Conservation (phyloP, 1,140 invertebrate species). For the Ephestia elutella region DNA sequence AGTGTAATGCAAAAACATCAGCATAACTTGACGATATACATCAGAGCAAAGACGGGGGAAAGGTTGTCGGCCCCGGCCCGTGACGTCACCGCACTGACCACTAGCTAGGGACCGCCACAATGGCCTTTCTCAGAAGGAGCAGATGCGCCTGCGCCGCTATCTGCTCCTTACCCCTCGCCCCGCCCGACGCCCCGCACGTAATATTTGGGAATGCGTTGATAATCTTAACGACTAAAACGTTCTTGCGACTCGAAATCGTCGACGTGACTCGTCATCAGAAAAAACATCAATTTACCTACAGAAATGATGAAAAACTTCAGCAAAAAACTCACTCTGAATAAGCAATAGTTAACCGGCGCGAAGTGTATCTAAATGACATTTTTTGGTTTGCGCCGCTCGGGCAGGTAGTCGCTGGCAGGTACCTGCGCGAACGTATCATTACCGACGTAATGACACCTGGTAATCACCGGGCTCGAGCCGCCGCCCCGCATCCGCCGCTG, state of each 20-base stretch:
- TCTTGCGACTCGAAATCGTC: constrained; percentile 17
- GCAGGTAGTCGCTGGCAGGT: constrained; percentile 53
- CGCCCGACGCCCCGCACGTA: constrained; percentile 24
- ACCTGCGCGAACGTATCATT: constrained; percentile 66
- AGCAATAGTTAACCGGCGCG: constrained; percentile 41
- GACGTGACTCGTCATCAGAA: constrained; percentile 26
- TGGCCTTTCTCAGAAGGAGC: constrained; percentile 68
- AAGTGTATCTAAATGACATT: constrained; percentile 53
- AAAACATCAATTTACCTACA: constrained; percentile 32
- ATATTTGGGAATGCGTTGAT: constrained; percentile 19
- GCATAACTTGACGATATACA: constrained; percentile 26
- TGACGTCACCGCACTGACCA: constrained; percentile 70
- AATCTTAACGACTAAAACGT: constrained; percentile 21
- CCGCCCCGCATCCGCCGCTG: constrained; percentile 24
- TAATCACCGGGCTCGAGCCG: constrained; percentile 36
- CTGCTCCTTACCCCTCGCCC: constrained; percentile 39
- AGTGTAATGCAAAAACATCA: constrained; percentile 20
- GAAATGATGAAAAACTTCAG: constrained; percentile 34
- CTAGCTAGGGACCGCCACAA: constrained; percentile 54
- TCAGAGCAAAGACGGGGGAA: constrained; percentile 36
- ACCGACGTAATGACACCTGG: constrained; percentile 53
- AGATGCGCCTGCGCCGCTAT: constrained; percentile 60
- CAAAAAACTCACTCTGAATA: constrained; percentile 53
- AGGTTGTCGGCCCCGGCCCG: constrained; percentile 65
- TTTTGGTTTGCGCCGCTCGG: constrained; percentile 33